Evolutionary conservation across 2,888 invertebrate species (phyloP), one percentile per base, ranked within the genome.

Genomic region (Drosophila ustulata): DNA sequence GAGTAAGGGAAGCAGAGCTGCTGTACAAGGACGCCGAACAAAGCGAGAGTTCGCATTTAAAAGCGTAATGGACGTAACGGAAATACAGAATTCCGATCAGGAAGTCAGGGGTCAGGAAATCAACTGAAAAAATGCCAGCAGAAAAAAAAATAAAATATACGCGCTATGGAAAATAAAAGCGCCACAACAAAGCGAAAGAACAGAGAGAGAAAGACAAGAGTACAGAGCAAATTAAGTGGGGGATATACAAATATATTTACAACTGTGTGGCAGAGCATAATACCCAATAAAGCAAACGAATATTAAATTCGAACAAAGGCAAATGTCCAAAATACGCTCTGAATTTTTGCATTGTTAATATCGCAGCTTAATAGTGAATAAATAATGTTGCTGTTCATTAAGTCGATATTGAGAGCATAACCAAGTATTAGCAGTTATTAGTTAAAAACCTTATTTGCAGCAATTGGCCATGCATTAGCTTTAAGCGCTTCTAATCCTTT

Each of bases 61-160:
- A 70, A 79, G 63, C 80, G 72, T 82, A 89, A 88, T 89, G 81
- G 88, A 81, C 83, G 71, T 67, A 74, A 71, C 83, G 89, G 89
- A 87, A 87, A 88, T 87, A 85, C 81, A 63, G 75, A 69, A 85
- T 85, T 87, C 86, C 86, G 86, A 88, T 89, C 87, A 88, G 86
- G 86, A 87, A 87, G 75, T 67, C 63, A 66, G 64, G 77, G 74
- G 75, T 68, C 88, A 80, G 85, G 85, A 86, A 86, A 89, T 87
- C 89, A 87, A 87, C 82, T 72, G 82, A 83, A 89, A 86, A 77
- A 80, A 62, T 71, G 69, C 46, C 64, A 69, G 69, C 76, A 75
- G 75, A 78, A 86, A 79, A 34, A 75, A 79, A 78, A 86, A n/a
- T n/a, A n/a, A 79, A 32, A 32, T 8, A 32, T 9, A 57, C 34